Conservation (phyloP, 1,140 invertebrate species). For the Oscheius sp. region DNA sequence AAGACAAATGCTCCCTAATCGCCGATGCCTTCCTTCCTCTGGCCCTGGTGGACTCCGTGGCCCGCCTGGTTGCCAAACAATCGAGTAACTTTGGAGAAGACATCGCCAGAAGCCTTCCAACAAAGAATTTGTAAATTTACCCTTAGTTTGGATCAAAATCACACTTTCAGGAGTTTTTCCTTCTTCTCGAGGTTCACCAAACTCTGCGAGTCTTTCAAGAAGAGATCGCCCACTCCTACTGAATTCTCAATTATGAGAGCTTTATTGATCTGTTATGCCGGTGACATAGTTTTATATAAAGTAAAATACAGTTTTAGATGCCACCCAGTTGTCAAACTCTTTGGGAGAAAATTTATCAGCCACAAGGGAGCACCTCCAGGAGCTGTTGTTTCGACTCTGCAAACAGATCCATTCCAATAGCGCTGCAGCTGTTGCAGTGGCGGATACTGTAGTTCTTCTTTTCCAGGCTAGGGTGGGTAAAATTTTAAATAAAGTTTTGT, state of each 20-base stretch:
- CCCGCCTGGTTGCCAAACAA: constrained; percentile 14
- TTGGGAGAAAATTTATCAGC: constrained; percentile 7
- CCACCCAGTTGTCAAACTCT: constrained; percentile 13
- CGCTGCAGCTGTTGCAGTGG: not conserved
- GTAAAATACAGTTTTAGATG: constrained; percentile 15
- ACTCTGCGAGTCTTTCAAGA: constrained; percentile 15
- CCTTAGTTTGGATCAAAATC: not conserved
- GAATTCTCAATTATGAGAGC: constrained; percentile 25
- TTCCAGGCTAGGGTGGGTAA: not conserved
- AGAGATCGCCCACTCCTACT: constrained; percentile 10
- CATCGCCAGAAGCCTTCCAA: not conserved
- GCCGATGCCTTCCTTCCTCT: constrained; percentile 14
- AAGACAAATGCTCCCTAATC: constrained; percentile 29
- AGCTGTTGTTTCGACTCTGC: not conserved
- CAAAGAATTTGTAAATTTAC: constrained; percentile 4
- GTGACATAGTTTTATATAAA: too few species aligned
- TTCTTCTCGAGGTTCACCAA: not conserved
- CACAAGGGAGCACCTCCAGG: not conserved
- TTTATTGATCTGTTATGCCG: constrained; percentile 8
- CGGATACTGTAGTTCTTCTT: not conserved
- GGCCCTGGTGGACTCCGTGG: constrained; percentile 7
- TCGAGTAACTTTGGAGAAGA: constrained; percentile 9
- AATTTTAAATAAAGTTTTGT: too few species aligned
- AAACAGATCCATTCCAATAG: not conserved
- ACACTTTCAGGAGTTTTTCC: not conserved